A percentile compares a stretch with the other conserved stretches of the same genome.
These are phyloP conservation scores for Edolisoma coerulescens DNA, from an alignment of 2,113 vertebrate species.

Conservation along the genomic window DNA sequence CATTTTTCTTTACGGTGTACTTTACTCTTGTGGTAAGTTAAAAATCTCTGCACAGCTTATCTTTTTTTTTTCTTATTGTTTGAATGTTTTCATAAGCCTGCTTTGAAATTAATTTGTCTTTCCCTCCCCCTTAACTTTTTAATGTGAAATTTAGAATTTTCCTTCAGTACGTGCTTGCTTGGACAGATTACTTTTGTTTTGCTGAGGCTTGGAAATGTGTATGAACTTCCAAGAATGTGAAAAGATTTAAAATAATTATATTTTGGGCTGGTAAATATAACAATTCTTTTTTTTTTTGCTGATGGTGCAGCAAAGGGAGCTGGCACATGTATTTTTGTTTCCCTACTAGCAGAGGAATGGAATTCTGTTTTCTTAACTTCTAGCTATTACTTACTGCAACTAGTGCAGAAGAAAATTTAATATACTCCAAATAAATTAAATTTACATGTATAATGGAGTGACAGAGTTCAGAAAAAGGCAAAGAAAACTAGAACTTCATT, in stretches of 20 bases:
- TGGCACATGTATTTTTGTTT: slow-evolving; percentile 20
- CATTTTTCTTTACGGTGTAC: slow-evolving; percentile 92
- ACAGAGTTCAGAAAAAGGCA: slow-evolving; percentile 60
- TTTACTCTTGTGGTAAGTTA: slow-evolving; percentile 92
- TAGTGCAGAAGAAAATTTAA: slow-evolving; percentile 52
- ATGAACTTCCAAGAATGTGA: slow-evolving; percentile 13
- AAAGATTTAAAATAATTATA: slow-evolving; percentile 44
- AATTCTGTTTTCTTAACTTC: slow-evolving; percentile 61
- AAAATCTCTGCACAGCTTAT: slow-evolving; percentile 62
- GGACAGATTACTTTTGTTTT: background rate
- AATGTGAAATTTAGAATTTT: background rate
- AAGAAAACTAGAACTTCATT: slow-evolving; percentile 56
- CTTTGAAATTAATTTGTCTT: slow-evolving; percentile 46
- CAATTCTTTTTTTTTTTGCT: slow-evolving; percentile 42
- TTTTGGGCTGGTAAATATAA: slow-evolving; percentile 44
- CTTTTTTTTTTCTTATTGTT: slow-evolving; percentile 54
- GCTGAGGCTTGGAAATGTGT: background rate
- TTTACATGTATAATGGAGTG: slow-evolving; percentile 47
- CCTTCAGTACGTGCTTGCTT: background rate
- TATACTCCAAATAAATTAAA: slow-evolving; percentile 60
- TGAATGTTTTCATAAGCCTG: slow-evolving; percentile 50
- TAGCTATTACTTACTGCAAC: slow-evolving; percentile 52
- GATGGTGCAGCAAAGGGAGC: slow-evolving; percentile 35
- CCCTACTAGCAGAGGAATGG: background rate
- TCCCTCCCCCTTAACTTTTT: background rate